Percentiles rank a stretch among this genome's conserved stretches.
Evolutionary conservation across 2,797 vertebrate species (phyloP).

Genomic region (Scolopax rusticola): DNA sequence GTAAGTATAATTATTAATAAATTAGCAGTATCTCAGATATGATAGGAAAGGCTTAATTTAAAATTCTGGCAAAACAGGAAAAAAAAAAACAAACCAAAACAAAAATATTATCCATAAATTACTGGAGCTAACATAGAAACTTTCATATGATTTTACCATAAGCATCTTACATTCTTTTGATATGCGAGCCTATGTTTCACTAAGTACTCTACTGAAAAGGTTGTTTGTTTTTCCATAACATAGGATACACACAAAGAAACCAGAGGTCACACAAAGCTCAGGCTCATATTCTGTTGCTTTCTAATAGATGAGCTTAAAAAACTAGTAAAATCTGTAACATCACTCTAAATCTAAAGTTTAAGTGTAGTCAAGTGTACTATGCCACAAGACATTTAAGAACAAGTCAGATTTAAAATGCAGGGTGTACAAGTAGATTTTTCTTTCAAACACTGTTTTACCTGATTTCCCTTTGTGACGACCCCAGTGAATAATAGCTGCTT

Average conservation of each 20-base stretch:
- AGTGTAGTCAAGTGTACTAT: background rate
- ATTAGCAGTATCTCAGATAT: background rate
- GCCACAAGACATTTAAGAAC: slow-evolving; percentile 41
- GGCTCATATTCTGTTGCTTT: background rate
- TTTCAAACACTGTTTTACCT: slow-evolving; percentile 57
- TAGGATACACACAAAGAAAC: background rate
- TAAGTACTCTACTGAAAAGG: background rate
- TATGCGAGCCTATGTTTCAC: background rate
- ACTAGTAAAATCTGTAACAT: slow-evolving; percentile 20
- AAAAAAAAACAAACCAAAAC: background rate
- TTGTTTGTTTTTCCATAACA: background rate
- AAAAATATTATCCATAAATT: background rate
- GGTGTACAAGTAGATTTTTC: slow-evolving; percentile 54
- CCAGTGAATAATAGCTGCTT: slow-evolving; percentile 46
- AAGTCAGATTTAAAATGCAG: slow-evolving; percentile 64
- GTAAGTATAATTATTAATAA: slow-evolving; percentile 23
- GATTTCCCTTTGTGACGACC: slow-evolving; percentile 55
- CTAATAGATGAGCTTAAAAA: slow-evolving; percentile 24
- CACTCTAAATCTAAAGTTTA: slow-evolving; percentile 41
- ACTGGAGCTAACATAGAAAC: background rate
- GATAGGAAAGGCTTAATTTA: background rate
- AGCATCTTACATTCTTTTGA: background rate
- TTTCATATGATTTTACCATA: background rate
- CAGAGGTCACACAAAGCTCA: background rate
- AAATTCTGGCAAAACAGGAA: background rate